phyloP scores from a whole-genome alignment of 2,888 invertebrate genomes.

The Branchipolynoe longqiensis region DNA sequence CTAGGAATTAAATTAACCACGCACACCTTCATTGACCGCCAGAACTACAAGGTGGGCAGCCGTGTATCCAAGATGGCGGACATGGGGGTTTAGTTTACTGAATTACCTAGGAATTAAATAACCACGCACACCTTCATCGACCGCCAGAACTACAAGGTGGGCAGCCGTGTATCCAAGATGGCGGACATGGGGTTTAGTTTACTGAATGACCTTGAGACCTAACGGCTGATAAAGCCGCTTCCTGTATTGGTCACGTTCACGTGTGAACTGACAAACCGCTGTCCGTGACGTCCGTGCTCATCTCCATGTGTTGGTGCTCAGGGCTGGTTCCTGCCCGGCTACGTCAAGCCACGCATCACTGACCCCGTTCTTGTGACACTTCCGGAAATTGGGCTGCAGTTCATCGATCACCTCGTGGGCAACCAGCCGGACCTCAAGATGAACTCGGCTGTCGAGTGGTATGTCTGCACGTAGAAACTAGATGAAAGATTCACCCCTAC shows the following conservation, averaged over 20 bases:
- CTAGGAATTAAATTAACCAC: constrained; percentile 84
- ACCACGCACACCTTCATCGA: constrained; percentile 97
- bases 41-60: constrained; percentile 89
- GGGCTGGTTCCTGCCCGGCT: constrained; percentile 88
- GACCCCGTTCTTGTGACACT: constrained; percentile 75
- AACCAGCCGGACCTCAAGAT: constrained; percentile 96
- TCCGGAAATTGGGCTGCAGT: constrained; percentile 86
- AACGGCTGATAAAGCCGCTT: too few species aligned
- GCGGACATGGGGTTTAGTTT: constrained; percentile 83
- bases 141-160: constrained; percentile 89
- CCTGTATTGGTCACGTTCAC: too few species aligned
- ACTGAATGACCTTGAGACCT: not conserved
- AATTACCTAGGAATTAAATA: constrained; percentile 57
- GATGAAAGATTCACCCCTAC: too few species aligned
- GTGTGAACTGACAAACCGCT: constrained; percentile 84
- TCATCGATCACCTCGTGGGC: constrained; percentile 98
- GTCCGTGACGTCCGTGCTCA: too few species aligned
- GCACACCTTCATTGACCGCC: constrained; percentile 95
- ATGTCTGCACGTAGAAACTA: too few species aligned
- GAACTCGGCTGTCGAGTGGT: constrained; percentile 95
- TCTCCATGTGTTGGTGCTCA: too few species aligned
- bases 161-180: too few species aligned
- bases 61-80: too few species aligned
- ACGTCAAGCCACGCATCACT: constrained; percentile 77
- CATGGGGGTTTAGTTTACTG: constrained; percentile 39